Conservation (phyloP, 2,113 vertebrate genomes). For the Pogona vitticeps region DNA sequence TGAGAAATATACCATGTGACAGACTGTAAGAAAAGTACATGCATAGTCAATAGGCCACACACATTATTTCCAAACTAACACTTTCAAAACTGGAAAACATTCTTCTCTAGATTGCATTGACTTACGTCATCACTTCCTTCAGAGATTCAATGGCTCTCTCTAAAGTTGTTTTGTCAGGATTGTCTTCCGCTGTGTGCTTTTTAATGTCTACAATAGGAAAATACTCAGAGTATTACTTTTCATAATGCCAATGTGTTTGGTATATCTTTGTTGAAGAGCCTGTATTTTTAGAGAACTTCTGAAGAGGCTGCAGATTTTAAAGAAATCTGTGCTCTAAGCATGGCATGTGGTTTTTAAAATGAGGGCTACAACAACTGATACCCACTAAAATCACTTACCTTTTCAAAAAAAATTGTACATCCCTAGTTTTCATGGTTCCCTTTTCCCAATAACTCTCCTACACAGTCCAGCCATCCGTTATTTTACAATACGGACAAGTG, state of each 20-base stretch:
- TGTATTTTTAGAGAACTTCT: not conserved
- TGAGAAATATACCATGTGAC: not conserved
- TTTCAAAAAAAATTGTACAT: not conserved
- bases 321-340: too few relatives aligned
- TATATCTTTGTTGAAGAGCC: not conserved
- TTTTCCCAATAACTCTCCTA: too few relatives aligned
- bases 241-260: not conserved
- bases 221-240: not conserved
- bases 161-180: conserved; percentile 92
- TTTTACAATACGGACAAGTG: too few relatives aligned
- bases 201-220: conserved; percentile 85
- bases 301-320: not conserved
- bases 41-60: not conserved
- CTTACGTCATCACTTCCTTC: conserved; percentile 99
- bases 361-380: too few relatives aligned
- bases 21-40: not conserved
- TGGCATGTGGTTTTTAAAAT: too few relatives aligned
- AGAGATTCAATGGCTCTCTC: conserved; percentile 95
- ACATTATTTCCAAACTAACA: not conserved
- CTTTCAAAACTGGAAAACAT: conserved; percentile 5
- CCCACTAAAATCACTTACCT: not conserved
- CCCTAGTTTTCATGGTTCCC: too few relatives aligned
- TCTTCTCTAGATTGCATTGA: not conserved
- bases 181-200: conserved; percentile 95
- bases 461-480: too few relatives aligned